Evolutionary conservation across 2,888 invertebrate species (phyloP).

Genomic region (Lordiphosa andalusiaca): DNA sequence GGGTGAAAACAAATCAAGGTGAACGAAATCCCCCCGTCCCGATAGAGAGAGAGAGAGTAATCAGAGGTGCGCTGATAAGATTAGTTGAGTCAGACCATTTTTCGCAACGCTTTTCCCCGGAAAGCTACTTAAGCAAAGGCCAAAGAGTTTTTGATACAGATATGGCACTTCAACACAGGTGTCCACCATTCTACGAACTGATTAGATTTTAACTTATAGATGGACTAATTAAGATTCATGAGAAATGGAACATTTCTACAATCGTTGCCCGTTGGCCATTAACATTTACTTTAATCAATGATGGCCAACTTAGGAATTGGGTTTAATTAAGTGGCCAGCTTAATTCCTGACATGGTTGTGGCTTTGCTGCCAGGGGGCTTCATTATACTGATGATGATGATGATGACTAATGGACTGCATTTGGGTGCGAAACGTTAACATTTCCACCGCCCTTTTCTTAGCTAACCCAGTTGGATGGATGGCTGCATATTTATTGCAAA

Average conservation of each 20-base stretch:
- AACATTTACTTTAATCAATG: slow-evolving; percentile 10
- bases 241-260: too few species aligned
- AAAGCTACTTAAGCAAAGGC: too few species aligned
- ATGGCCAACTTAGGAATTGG: background rate
- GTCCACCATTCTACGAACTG: too few species aligned
- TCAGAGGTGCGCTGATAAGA: slow-evolving; percentile 44
- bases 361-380: too few species aligned
- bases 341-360: slow-evolving; percentile 4
- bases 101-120: too few species aligned
- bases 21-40: slow-evolving; percentile 19
- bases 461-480: slow-evolving; percentile 10
- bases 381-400: slow-evolving; percentile 9
- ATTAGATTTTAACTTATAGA: too few species aligned
- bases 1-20: slow-evolving; percentile 26
- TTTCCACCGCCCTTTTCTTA: slow-evolving; percentile 4
- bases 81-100: slow-evolving; percentile 45
- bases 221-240: too few species aligned
- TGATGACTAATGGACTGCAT: slow-evolving; percentile 12
- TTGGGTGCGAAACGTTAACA: background rate
- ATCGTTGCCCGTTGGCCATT: background rate
- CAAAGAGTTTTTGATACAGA: too few species aligned
- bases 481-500: slow-evolving; percentile 70
- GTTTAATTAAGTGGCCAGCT: slow-evolving; percentile 26
- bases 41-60: slow-evolving; percentile 2
- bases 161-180: too few species aligned